phyloP scores from a whole-genome alignment of 2,113 vertebrate genomes.

The Plecturocebus donacophilus region DNA sequence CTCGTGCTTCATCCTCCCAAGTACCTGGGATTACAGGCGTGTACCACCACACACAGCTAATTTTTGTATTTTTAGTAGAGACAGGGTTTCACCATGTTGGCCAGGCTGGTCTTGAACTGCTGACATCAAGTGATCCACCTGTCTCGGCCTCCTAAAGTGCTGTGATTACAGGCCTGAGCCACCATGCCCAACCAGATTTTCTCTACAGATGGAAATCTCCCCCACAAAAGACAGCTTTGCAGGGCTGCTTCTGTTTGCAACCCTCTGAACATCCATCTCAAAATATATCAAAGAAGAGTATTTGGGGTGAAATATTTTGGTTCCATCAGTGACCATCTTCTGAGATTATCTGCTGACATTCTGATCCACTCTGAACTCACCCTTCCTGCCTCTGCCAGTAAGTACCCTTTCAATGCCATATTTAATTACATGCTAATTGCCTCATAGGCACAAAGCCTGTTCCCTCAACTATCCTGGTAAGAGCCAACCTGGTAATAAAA shows the following conservation, averaged over 20 bases:
- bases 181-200: background rate
- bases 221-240: background rate
- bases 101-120: too few relatives aligned
- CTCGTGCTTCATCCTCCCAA: too few relatives aligned
- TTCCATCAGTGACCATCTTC: background rate
- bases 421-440: background rate
- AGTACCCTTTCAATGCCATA: rapidly evolving
- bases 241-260: background rate
- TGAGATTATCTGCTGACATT: background rate
- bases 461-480: too few relatives aligned
- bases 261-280: background rate
- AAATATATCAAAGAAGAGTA: background rate
- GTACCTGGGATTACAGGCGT: too few relatives aligned
- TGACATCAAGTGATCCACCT: too few relatives aligned
- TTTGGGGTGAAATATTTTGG: background rate
- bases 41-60: too few relatives aligned
- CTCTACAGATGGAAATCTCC: background rate
- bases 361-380: background rate
- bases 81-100: too few relatives aligned
- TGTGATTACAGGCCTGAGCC: too few relatives aligned
- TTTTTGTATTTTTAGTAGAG: too few relatives aligned
- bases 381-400: rapidly evolving
- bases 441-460: rapidly evolving
- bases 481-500: background rate
- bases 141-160: too few relatives aligned